Percentiles rank a stretch among this genome's conserved stretches.
These are phyloP conservation scores for Acridotheres tristis DNA, from an alignment of 2,797 vertebrate genomes.

Conservation along the genomic window DNA sequence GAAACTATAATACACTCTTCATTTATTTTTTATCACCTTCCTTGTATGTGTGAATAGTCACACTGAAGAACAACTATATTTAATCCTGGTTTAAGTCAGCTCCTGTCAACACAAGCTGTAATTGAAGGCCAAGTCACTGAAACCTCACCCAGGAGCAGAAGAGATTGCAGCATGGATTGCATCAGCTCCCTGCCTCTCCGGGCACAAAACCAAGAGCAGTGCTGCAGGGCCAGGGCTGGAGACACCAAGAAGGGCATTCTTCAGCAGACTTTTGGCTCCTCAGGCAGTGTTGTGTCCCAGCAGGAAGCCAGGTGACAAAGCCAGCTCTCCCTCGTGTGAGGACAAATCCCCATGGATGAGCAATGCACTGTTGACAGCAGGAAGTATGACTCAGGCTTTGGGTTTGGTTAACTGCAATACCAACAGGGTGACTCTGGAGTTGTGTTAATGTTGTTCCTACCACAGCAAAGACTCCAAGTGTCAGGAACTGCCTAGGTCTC, in stretches of 20 bases:
- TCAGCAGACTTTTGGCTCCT: background rate
- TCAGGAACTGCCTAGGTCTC: background rate
- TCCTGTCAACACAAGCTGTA: constrained; percentile 14
- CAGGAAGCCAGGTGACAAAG: background rate
- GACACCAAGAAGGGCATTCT: background rate
- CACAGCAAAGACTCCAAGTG: background rate
- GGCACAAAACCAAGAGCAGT: background rate
- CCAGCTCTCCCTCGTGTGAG: background rate
- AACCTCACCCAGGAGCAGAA: background rate
- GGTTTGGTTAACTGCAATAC: background rate
- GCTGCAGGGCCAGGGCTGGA: background rate
- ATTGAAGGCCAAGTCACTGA: background rate
- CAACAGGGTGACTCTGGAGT: background rate
- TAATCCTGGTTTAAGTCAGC: constrained; percentile 14
- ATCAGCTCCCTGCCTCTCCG: background rate
- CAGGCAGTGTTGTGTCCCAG: background rate
- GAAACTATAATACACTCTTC: background rate
- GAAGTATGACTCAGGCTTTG: background rate
- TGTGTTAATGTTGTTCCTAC: background rate
- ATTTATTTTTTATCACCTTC: constrained; percentile 47
- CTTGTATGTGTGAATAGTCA: constrained; percentile 12
- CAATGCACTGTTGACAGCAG: background rate
- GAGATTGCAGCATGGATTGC: background rate
- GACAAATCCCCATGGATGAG: background rate
- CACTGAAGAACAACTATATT: background rate